Evolutionary conservation across 2,888 invertebrate genomes (phyloP), one percentile per base, ranked within the genome.

Genomic region (Agrotis segetum): DNA sequence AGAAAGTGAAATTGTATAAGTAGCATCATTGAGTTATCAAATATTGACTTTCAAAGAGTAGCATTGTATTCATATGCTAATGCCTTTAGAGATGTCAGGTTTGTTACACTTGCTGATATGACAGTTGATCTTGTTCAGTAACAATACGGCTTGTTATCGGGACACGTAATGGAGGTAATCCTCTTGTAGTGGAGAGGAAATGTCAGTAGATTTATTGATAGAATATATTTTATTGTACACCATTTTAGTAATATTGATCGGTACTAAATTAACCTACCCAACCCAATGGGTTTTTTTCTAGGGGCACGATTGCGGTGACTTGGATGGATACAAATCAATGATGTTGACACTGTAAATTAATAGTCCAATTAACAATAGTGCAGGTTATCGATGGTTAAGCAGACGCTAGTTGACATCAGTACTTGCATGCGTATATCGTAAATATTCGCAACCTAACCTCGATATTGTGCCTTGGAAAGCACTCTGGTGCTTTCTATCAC

Each of bases 1-100:
- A 79, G 82, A 85, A 85, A 85, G 85, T 84, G 81, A 82, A 81
- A 77, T 74, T 73, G 55, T 73, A 49, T 72, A 69, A 73, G 73
- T 71, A 72, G 40, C 72, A 52, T 68, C 72, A 83, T 84, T 81
- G 81, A 84, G 67, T 84, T 78, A 84, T 78, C 70, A 71, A 58
- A 80, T 78, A 77, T 74, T 77, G 61, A 69, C 82, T 82, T 85
- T 85, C 81, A 70, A 77, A 77, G 74, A 61, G 49, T 59, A 68
- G 74, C 71, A 81, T 88, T 82, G 82, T 80, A 75, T 87, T 81
- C 76, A 53, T 84, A 89, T 86, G 87, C 79, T 82, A 87, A 89
- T 86, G 40, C 49, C 71, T 62, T 84, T 86, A 71, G 79, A 84
- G 79, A 81, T 81, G 88, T 88, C 80, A 68, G 64, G 63, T 70